Percentiles rank a stretch among this genome's conserved stretches.
These are phyloP conservation scores for Guaruba guarouba DNA, from an alignment of 2,113 vertebrate genomes.

Conservation along the genomic window DNA sequence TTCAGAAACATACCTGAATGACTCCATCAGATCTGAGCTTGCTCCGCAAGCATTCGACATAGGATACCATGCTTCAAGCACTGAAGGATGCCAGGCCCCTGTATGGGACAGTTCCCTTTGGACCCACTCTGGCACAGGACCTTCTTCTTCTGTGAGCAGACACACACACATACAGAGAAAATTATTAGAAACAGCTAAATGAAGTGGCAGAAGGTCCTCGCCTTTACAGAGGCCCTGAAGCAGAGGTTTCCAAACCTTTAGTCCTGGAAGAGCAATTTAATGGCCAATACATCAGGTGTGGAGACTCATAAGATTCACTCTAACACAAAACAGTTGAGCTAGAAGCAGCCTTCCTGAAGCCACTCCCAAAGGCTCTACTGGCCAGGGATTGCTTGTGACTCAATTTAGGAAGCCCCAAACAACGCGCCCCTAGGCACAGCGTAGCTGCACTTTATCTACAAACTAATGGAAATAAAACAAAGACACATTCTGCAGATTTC, in stretches of 20 bases:
- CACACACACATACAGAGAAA: not conserved
- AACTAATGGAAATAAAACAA: no score
- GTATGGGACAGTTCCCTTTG: slow-evolving; percentile 78
- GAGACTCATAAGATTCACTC: not conserved
- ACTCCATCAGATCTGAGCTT: slow-evolving; percentile 89
- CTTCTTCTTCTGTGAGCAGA: not conserved
- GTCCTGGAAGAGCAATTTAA: not conserved
- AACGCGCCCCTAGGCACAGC: not conserved
- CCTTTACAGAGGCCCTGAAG: not conserved
- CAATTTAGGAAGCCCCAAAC: not conserved
- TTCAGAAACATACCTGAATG: slow-evolving; percentile 81
- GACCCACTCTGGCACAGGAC: slow-evolving; percentile 83
- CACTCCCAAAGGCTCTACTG: not conserved
- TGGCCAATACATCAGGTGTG: not conserved
- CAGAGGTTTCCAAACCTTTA: not conserved
- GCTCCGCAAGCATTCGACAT: slow-evolving; percentile 85
- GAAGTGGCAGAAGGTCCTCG: not conserved
- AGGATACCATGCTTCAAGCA: slow-evolving; percentile 86
- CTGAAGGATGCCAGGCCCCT: slow-evolving; percentile 48
- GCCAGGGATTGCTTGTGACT: not conserved
- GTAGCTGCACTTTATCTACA: not conserved
- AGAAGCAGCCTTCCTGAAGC: not conserved
- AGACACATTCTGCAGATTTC: not conserved
- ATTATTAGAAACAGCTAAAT: not conserved
- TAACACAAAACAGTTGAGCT: not conserved